These are phyloP conservation scores for Ficedula albicollis DNA, from an alignment of 2,797 vertebrate species.

Conservation along the genomic window DNA sequence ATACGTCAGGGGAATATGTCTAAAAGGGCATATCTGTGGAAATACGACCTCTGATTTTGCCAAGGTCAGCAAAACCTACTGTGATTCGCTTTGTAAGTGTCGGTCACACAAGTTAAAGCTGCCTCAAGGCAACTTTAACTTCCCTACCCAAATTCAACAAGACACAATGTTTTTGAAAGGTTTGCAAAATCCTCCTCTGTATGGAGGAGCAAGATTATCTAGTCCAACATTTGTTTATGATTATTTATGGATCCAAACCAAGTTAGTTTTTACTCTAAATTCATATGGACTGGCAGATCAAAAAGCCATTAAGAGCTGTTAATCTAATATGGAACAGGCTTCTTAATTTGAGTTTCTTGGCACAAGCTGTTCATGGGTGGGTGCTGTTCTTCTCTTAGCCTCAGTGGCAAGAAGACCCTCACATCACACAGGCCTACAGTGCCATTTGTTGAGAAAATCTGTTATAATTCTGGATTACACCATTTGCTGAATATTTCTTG, in stretches of 20 bases:
- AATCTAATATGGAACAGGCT: background rate
- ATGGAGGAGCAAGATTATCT: conserved; percentile 30
- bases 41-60: conserved; percentile 61
- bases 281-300: background rate
- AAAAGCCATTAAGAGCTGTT: conserved; percentile 13
- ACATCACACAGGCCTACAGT: background rate
- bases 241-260: conserved; percentile 46
- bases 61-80: conserved; percentile 62
- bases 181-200: conserved; percentile 41
- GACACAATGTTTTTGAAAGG: conserved; percentile 54
- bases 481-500: background rate
- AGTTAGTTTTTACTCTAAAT: conserved; percentile 1
- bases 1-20: conserved; percentile 22
- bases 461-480: background rate
- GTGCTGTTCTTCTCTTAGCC: background rate
- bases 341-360: background rate
- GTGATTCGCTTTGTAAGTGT: conserved; percentile 37
- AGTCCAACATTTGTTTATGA: conserved; percentile 48
- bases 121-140: conserved; percentile 57
- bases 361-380: background rate
- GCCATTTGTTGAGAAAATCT: conserved; percentile 22
- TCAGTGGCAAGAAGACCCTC: background rate
- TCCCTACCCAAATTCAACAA: conserved; percentile 44
- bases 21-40: conserved; percentile 35
- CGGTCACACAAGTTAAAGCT: conserved; percentile 45